Base-by-base conservation (phyloP, 1,140 invertebrate species). In the Danaus plexippus region DNA sequence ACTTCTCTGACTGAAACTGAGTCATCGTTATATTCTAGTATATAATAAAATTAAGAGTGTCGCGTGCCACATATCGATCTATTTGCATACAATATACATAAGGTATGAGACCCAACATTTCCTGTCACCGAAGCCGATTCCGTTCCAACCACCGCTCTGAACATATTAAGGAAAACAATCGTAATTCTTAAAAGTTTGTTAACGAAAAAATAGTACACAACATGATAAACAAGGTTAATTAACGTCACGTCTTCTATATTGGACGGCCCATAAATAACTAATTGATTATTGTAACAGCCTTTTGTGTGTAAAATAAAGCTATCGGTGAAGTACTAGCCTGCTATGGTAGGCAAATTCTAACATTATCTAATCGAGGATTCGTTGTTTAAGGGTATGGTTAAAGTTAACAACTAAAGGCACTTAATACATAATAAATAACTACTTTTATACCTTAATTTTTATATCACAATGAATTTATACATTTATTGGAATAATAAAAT, bases 141-240 rank as follows among this genome's bases (percentile, higher is more conserved):
- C 45, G 40, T 18, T 10, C 13, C 13, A 40, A 9, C 32, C 11
- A 50, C 7, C 48, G 48, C 18, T 32, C 52, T 53, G 15, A 46
- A 45, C 52, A 44, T 41, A 45, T 53, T 53, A 53, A 15, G 52
- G 57, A 70, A 67, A 61, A 64, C 65, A 70, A 65, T 67, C 65
- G 69, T 71, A 67, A 71, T 61, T 64, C 58, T 65, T 69, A 69
- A 71, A 68, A 69, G 64, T 67, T n/a, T 69, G 61, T 61, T 57
- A 59, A 64, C 59, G 42, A 66, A 68, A 15, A 15, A 15, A 15
- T 15, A 15, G 1, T 66, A 59, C 22, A 64, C 53, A 52, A 65
- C 64, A 64, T 69, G 64, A 69, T 71, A 63, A 68, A 70, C 65
- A 65, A 65, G 60, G 66, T 60, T 58, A 70, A 61, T 54, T 53